phyloP scores from a whole-genome alignment of 2,888 invertebrate genomes.

The Loripinus fragilis region DNA sequence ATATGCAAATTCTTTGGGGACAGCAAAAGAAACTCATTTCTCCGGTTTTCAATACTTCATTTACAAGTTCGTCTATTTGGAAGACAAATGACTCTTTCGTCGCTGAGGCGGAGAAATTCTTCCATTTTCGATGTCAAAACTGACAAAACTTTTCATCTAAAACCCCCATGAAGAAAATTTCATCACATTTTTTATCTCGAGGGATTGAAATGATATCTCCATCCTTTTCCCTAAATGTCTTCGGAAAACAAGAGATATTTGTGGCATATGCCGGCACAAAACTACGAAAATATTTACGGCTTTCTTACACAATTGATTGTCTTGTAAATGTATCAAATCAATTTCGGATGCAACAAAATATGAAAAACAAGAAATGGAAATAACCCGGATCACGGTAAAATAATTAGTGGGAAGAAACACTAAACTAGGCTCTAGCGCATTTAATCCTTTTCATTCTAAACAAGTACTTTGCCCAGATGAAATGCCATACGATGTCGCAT shows the following conservation, averaged over 20 bases:
- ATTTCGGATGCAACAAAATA: too few relatives aligned
- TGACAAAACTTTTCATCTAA: conserved; percentile 61
- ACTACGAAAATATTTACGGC: background rate
- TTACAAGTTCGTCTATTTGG: conserved; percentile 50
- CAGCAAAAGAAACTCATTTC: conserved; percentile 12
- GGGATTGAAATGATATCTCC: conserved; percentile 25
- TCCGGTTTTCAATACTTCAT: conserved; percentile 44
- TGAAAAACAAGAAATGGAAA: too few relatives aligned
- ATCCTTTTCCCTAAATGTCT: conserved; percentile 8
- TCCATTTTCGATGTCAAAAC: conserved; percentile 40
- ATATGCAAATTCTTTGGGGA: conserved; percentile 19
- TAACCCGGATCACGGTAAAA: too few relatives aligned
- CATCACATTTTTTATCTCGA: conserved; percentile 39
- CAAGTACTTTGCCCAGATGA: too few relatives aligned
- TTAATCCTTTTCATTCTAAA: too few relatives aligned
- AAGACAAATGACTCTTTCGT: conserved; percentile 25
- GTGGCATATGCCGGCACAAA: background rate
- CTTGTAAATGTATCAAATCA: too few relatives aligned
- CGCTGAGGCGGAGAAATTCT: conserved; percentile 23
- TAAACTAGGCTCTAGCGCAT: too few relatives aligned
- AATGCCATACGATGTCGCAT: too few relatives aligned
- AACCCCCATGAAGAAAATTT: conserved; percentile 56
- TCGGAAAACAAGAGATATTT: conserved; percentile 6
- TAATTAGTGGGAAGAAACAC: too few relatives aligned
- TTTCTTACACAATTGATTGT: background rate